These are phyloP conservation scores for Xenops minutus DNA, from an alignment of 2,797 vertebrate genomes.

Conservation along the genomic window DNA sequence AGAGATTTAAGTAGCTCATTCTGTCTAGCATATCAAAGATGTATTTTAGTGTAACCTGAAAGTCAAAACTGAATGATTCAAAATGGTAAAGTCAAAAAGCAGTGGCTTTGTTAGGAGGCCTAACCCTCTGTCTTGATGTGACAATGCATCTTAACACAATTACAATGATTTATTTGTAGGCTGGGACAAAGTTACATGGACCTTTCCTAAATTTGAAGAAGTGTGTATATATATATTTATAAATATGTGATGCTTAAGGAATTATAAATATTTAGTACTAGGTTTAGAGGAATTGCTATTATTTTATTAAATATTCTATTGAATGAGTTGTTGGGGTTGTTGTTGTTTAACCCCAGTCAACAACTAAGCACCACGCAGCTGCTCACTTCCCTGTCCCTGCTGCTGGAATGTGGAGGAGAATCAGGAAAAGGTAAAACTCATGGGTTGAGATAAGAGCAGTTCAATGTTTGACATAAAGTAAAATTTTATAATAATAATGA, in stretches of 20 bases:
- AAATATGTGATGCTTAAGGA: background rate
- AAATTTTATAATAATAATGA: background rate
- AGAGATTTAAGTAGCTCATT: constrained; percentile 37
- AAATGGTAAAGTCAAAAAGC: constrained; percentile 42
- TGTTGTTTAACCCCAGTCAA: background rate
- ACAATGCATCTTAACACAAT: constrained; percentile 39
- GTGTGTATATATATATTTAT: background rate
- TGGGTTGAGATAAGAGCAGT: background rate
- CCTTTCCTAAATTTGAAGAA: constrained; percentile 10
- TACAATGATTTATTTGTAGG: constrained; percentile 44
- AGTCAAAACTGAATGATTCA: constrained; percentile 64
- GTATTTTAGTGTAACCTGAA: constrained; percentile 48
- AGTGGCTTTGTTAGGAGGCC: background rate
- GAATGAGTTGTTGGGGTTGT: background rate
- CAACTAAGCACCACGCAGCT: background rate
- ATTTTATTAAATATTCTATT: background rate
- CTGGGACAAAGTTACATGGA: background rate
- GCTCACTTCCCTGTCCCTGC: background rate
- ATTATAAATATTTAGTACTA: constrained; percentile 4
- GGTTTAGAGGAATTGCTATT: background rate
- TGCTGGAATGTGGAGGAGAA: background rate
- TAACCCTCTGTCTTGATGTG: constrained; percentile 3
- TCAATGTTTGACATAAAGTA: background rate
- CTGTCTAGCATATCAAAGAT: constrained; percentile 30
- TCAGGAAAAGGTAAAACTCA: background rate